Evolutionary conservation across 2,888 invertebrate genomes (phyloP).

Genomic region (Biston betularia): DNA sequence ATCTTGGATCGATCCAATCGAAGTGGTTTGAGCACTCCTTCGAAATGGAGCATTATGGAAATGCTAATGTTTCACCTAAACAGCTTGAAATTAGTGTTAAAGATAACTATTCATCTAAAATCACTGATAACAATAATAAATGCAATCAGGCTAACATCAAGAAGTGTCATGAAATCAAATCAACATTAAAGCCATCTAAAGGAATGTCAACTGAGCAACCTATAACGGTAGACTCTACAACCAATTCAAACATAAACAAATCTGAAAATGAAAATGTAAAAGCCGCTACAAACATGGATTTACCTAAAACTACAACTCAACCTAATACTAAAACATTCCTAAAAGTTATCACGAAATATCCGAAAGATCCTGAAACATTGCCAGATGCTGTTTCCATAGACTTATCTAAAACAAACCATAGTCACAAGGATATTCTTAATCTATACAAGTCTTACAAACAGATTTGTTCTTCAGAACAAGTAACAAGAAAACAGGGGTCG

Average conservation of each 20-base stretch:
- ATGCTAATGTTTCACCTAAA: background rate
- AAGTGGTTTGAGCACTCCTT: conserved; percentile 11
- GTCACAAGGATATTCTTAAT: background rate
- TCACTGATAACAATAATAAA: background rate
- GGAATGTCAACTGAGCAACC: background rate
- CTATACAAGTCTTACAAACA: background rate
- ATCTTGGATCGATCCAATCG: background rate
- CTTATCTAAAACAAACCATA: background rate
- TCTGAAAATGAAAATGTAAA: background rate
- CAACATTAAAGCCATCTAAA: too few relatives aligned
- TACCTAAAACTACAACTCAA: background rate
- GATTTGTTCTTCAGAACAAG: background rate
- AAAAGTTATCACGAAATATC: background rate
- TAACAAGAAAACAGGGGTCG: background rate
- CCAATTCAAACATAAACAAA: background rate
- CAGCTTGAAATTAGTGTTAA: background rate
- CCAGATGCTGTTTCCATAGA: background rate
- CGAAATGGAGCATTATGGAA: background rate
- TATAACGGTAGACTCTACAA: background rate
- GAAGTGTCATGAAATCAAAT: background rate
- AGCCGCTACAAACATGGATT: background rate
- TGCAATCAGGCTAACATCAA: background rate
- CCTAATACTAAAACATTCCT: background rate
- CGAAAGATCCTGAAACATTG: background rate
- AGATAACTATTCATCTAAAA: background rate